Evolutionary conservation across 2,797 vertebrate genomes (phyloP), one percentile per base, ranked within the genome.

Genomic region (Sternotherus odoratus): DNA sequence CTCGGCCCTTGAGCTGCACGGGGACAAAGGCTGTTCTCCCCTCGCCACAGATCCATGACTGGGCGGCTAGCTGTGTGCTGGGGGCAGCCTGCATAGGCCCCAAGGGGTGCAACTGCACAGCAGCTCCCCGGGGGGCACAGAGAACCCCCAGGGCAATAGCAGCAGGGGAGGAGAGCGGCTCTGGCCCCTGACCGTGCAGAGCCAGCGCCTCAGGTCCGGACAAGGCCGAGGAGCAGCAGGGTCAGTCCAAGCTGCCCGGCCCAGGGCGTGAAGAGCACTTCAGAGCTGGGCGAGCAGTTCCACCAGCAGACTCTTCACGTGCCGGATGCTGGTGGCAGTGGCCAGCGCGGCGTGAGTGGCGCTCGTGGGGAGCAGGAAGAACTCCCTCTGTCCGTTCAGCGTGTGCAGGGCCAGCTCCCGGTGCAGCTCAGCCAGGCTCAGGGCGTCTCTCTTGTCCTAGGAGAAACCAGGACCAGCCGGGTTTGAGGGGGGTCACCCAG

Each of bases 321-420:
- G 97, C 92, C 99, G 98, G 66, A 99, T 97, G 17, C 98, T 97
- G n/a, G 93, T 97, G 88, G 95, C 89, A 12, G 97, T 97, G 88
- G 86, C 97, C 63, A 97, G 95, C 26, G 95, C 97, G 30, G 98
- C 97, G 4, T 98, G 98, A 39, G 97, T 98, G 4, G 99, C 97
- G 92, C 98, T 99, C 80, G 98, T 98, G 1, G 98, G 98, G 92
- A 99, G 84, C 66, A 99, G 95, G 95, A 98, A 98, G 88, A 99
- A 90, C 91, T 98, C 98, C 88, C 98, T 98, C 63, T 98, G 97
- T 57, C 92, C 90, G 0, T 90, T 74, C 72, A 98, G 8, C 0
- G 93, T 93, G 85, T 97, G 97, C 93, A 99, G 97, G n/a, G 98
- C 98, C 96, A 99, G 97, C 72, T 98, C 98, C 4, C 97, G 97